phyloP scores from a whole-genome alignment of 1,140 invertebrate genomes.

The Zaprionus africanus region DNA sequence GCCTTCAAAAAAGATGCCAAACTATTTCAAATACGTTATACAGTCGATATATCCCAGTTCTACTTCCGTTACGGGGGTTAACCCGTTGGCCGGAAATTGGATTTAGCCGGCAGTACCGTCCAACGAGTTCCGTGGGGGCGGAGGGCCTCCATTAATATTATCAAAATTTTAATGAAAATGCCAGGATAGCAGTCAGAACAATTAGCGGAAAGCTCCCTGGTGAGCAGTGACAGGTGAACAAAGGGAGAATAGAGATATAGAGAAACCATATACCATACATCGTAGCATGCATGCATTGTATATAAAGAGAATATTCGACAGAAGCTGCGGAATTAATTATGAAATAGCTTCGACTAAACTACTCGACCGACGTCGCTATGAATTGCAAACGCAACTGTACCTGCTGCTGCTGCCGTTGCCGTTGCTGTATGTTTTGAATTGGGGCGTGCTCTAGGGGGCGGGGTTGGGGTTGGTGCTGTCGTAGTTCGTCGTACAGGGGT shows the following conservation, averaged over 20 bases:
- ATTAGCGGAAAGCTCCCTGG: constrained; percentile 29
- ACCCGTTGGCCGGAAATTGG: constrained; percentile 62
- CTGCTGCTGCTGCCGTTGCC: constrained; percentile 32
- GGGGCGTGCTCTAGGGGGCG: constrained; percentile 9
- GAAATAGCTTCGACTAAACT: constrained; percentile 45
- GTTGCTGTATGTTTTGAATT: constrained; percentile 19
- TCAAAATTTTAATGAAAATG: constrained; percentile 78
- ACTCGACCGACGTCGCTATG: constrained; percentile 30
- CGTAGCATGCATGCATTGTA: neutral
- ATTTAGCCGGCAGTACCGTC: constrained; percentile 59
- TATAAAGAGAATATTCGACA: constrained; percentile 40
- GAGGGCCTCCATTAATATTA: constrained; percentile 63
- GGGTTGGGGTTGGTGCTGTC: neutral
- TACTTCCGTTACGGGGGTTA: constrained; percentile 7
- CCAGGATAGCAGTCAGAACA: constrained; percentile 36
- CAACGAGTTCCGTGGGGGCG: no score
- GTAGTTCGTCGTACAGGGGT: neutral
- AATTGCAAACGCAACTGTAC: constrained; percentile 71
- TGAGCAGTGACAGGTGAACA: neutral
- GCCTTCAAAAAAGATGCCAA: neutral
- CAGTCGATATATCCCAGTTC: neutral
- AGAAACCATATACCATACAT: neutral
- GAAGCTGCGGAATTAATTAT: constrained; percentile 49
- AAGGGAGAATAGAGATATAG: neutral
- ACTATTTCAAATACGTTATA: neutral